A percentile compares a stretch with the other conserved stretches of the same genome.
Conservation (phyloP, 2,113 vertebrate genomes). For the Petrocephalus microphthalmus region DNA sequence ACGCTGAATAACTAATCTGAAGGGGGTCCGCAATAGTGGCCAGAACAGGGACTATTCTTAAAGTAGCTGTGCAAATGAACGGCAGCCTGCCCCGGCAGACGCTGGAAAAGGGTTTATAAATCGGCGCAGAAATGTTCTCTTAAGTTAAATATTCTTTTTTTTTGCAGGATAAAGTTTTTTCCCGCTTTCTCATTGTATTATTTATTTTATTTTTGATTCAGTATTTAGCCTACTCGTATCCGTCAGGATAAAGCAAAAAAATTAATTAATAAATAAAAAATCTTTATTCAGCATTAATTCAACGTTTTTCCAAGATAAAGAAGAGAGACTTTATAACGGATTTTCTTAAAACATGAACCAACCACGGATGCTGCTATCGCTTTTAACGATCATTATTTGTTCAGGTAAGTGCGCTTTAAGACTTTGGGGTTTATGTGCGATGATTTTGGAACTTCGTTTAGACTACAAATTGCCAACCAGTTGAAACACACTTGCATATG, state of each 20-base stretch:
- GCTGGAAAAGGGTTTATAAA: constrained; percentile 28
- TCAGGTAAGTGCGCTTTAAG: constrained; percentile 52
- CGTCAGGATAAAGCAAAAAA: not conserved
- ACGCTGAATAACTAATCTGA: constrained; percentile 48
- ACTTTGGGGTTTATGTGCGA: not conserved
- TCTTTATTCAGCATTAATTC: not conserved
- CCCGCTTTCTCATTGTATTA: not conserved
- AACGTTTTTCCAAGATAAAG: not conserved
- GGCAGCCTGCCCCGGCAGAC: constrained; percentile 37
- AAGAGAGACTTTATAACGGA: constrained; percentile 11
- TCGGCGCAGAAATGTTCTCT: constrained; percentile 39
- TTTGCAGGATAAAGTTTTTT: not conserved
- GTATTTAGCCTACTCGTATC: constrained; percentile 22
- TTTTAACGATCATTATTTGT: constrained; percentile 38
- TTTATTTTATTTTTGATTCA: constrained; percentile 6
- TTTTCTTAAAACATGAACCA: constrained; percentile 49
- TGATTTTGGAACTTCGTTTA: not conserved
- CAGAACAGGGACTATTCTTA: constrained; percentile 23
- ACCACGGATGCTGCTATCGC: constrained; percentile 40
- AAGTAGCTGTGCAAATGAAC: constrained; percentile 47
- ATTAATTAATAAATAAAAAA: too few species aligned
- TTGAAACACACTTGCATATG: not conserved
- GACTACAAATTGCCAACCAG: not conserved
- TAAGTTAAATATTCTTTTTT: not conserved
- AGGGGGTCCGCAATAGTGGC: constrained; percentile 29